Conservation (phyloP, 1,140 invertebrate species). For the Temnothorax nylanderi region DNA sequence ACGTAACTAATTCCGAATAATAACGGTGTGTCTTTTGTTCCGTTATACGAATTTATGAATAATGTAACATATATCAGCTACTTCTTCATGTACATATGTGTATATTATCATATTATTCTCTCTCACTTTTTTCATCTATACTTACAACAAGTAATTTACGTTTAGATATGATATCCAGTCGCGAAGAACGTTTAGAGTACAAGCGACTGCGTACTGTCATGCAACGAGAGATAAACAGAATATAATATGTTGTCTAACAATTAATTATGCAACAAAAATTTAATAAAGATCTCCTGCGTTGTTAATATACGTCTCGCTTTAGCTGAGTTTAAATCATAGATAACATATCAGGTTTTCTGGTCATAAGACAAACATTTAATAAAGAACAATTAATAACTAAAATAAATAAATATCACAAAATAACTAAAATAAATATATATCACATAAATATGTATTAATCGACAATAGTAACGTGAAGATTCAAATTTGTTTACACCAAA, state of each 20-base stretch:
- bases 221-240: not conserved
- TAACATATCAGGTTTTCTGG: not conserved
- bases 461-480: not conserved
- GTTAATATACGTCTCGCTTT: not conserved
- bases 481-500: not conserved
- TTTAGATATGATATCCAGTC: not conserved
- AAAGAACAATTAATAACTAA: not conserved
- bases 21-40: constrained; percentile 26
- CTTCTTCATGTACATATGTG: not conserved
- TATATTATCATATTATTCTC: not conserved
- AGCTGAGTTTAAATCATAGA: constrained; percentile 3
- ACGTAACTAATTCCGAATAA: constrained; percentile 5
- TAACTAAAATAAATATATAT: not conserved
- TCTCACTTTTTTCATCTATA: not conserved
- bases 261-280: constrained; percentile 1
- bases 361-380: not conserved
- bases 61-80: not conserved
- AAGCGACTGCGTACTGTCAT: not conserved
- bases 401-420: not conserved
- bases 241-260: not conserved
- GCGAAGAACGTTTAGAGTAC: not conserved
- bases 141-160: not conserved
- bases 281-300: not conserved
- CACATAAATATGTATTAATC: not conserved
- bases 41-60: constrained; percentile 23